Conservation (phyloP, 2,888 invertebrate species). For the Sinhomidia bicolor region DNA sequence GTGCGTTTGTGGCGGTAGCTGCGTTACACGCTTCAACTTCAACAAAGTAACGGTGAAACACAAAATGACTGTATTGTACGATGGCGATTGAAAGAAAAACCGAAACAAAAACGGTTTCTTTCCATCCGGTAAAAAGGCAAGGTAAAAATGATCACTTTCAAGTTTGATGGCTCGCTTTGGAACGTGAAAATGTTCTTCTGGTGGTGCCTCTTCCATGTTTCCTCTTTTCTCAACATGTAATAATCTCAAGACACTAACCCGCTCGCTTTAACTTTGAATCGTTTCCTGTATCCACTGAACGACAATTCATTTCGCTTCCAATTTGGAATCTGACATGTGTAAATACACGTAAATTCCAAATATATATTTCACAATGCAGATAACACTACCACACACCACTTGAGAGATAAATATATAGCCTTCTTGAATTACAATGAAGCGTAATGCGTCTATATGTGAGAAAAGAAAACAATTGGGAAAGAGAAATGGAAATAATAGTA, state of each 20-base stretch:
- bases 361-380: too few relatives aligned
- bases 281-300: background rate
- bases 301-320: conserved; percentile 48
- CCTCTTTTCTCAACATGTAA: background rate
- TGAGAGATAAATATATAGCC: too few relatives aligned
- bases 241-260: too few relatives aligned
- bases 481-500: background rate
- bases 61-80: too few relatives aligned
- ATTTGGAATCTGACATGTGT: background rate
- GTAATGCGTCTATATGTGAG: background rate
- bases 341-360: too few relatives aligned
- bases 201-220: background rate
- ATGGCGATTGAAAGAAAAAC: too few relatives aligned
- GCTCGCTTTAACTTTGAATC: conserved; percentile 39
- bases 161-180: background rate
- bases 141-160: background rate
- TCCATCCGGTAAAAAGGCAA: background rate
- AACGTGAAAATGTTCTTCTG: background rate
- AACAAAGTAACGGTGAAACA: too few relatives aligned
- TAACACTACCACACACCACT: too few relatives aligned
- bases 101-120: background rate
- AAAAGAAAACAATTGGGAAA: background rate
- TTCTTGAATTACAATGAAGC: too few relatives aligned
- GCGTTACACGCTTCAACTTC: background rate
- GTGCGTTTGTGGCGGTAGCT: background rate